Percentiles rank a stretch among this genome's conserved stretches.
Evolutionary conservation across 1,140 invertebrate genomes (phyloP).

Genomic region (Listronotus oregonensis): DNA sequence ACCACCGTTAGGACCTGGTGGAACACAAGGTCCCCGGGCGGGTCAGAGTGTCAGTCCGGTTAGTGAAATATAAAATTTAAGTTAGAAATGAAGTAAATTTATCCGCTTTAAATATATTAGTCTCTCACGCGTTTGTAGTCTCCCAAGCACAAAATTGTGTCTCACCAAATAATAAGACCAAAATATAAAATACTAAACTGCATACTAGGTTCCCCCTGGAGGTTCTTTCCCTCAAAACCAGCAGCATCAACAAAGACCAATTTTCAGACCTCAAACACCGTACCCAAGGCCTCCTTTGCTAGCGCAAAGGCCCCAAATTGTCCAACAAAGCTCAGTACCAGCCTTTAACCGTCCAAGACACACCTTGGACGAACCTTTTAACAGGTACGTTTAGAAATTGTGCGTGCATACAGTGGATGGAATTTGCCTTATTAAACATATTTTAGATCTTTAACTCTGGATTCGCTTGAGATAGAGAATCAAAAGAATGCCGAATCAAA

Average conservation of each 20-base stretch:
- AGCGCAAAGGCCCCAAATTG: constrained; percentile 43
- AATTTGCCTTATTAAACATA: background rate
- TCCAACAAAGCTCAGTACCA: constrained; percentile 47
- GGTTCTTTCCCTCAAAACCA: background rate
- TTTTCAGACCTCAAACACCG: constrained; percentile 41
- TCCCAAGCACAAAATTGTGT: no score
- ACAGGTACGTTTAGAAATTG: constrained; percentile 30
- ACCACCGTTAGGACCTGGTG: constrained; percentile 30
- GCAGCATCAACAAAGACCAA: constrained; percentile 24
- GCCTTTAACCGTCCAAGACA: constrained; percentile 33
- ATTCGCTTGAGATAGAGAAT: constrained; percentile 40
- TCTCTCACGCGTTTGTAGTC: no score
- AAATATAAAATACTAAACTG: no score
- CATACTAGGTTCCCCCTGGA: background rate
- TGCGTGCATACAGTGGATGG: no score
- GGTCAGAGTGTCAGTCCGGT: constrained; percentile 31
- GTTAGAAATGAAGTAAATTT: no score
- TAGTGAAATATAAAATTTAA: constrained; percentile 2
- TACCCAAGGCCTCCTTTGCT: constrained; percentile 42
- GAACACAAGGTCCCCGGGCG: constrained; percentile 33
- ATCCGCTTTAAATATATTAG: no score
- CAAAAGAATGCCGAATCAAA: constrained; percentile 27
- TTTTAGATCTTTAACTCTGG: constrained; percentile 47
- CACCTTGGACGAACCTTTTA: constrained; percentile 27
- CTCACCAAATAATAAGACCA: no score